Percentiles rank a stretch among this genome's conserved stretches.
phyloP scores from a whole-genome alignment of 2,888 invertebrate species.

The Cordilura impudica region DNA sequence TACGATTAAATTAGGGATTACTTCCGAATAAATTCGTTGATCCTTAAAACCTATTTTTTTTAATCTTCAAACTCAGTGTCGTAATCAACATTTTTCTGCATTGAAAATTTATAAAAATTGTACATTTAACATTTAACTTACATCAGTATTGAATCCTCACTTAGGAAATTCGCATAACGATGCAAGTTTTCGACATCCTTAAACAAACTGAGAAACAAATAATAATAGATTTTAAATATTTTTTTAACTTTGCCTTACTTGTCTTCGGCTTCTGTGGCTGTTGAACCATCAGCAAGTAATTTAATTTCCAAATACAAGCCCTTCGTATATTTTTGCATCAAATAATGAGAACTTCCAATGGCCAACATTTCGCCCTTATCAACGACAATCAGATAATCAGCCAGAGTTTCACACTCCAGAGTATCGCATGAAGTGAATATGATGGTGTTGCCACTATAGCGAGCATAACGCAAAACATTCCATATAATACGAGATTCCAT shows the following conservation, averaged over 20 bases:
- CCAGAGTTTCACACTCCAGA: constrained; percentile 89
- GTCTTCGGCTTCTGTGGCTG: constrained; percentile 65
- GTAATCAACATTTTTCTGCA: too few species aligned
- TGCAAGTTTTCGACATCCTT: constrained; percentile 66
- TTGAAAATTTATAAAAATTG: too few species aligned
- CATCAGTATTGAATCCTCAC: constrained; percentile 41
- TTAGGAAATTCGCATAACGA: constrained; percentile 30
- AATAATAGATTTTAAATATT: background rate
- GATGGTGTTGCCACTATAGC: constrained; percentile 85
- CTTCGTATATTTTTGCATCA: constrained; percentile 84
- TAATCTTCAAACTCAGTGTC: too few species aligned
- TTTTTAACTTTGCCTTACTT: constrained; percentile 63
- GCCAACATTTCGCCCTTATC: constrained; percentile 86
- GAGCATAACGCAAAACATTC: constrained; percentile 84
- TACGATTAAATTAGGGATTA: too few species aligned
- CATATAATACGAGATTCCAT: constrained; percentile 88
- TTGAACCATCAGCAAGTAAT: constrained; percentile 67
- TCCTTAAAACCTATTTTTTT: too few species aligned
- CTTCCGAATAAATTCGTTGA: too few species aligned
- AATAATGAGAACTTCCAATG: constrained; percentile 85
- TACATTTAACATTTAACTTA: constrained; percentile 32
- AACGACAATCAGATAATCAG: constrained; percentile 87
- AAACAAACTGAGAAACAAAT: constrained; percentile 63
- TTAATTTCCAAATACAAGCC: constrained; percentile 76
- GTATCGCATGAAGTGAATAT: constrained; percentile 90